These are phyloP conservation scores for Cataglyphis albicans DNA, from an alignment of 2,888 invertebrate species.

Conservation along the genomic window DNA sequence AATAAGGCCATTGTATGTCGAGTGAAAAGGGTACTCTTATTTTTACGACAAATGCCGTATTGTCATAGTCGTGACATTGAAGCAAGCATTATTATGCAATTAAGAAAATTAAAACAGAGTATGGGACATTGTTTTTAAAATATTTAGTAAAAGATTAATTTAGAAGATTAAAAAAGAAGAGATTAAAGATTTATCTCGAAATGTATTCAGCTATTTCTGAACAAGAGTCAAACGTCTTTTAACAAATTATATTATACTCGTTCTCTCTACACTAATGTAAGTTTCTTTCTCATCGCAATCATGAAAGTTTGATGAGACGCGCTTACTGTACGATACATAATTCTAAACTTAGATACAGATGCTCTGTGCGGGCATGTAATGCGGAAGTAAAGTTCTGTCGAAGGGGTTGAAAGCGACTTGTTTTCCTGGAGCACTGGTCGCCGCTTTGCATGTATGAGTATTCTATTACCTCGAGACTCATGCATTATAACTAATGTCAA, in stretches of 20 bases:
- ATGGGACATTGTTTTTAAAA: not conserved
- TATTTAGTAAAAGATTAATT: not conserved
- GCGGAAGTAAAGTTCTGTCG: constrained; percentile 71
- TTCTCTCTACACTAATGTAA: not conserved
- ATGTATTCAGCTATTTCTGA: not conserved
- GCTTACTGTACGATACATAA: not conserved
- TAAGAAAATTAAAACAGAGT: constrained; percentile 38
- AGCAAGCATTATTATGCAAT: constrained; percentile 41
- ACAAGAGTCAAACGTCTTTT: not conserved
- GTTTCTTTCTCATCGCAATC: not conserved
- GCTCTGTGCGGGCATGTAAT: constrained; percentile 44
- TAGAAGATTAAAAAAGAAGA: not conserved
- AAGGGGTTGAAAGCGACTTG: constrained; percentile 59
- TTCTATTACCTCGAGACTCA: constrained; percentile 61
- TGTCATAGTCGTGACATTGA: constrained; percentile 19
- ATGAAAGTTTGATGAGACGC: constrained; percentile 37
- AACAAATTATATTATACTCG: not conserved
- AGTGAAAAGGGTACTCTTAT: constrained; percentile 44
- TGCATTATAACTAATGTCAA: constrained; percentile 66
- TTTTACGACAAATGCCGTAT: constrained; percentile 40
- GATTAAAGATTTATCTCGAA: not conserved
- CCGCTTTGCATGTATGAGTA: constrained; percentile 65
- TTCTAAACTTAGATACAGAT: constrained; percentile 32
- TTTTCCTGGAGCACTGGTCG: constrained; percentile 52
- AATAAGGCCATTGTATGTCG: constrained; percentile 44